Evolutionary conservation across 2,888 invertebrate species (phyloP).

Genomic region (Drosophila nr. fundita): DNA sequence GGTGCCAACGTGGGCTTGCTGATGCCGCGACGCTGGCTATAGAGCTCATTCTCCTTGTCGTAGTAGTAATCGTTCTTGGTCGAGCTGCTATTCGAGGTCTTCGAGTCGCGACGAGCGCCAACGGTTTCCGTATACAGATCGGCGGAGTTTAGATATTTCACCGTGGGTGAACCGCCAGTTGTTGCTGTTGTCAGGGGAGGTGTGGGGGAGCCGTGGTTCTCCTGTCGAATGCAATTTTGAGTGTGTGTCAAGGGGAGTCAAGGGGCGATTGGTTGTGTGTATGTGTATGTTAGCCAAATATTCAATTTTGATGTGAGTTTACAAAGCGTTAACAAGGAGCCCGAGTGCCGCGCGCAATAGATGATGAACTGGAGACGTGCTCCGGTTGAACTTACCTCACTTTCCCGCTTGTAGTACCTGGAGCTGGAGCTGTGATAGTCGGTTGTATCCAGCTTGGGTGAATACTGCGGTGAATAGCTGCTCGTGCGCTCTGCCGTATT

Average conservation of each 20-base stretch:
- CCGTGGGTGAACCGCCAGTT: constrained; percentile 75
- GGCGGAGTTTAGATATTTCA: constrained; percentile 81
- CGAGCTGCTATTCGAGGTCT: constrained; percentile 73
- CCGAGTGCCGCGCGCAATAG: constrained; percentile 48
- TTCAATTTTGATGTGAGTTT: constrained; percentile 60
- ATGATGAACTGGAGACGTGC: constrained; percentile 6
- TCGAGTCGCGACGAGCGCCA: constrained; percentile 81
- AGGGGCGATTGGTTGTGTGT: constrained; percentile 15
- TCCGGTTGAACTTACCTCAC: constrained; percentile 80
- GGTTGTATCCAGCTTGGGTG: constrained; percentile 82
- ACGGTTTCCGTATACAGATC: constrained; percentile 81
- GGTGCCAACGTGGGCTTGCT: constrained; percentile 81
- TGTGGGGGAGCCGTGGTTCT: constrained; percentile 76
- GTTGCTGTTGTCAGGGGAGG: constrained; percentile 67
- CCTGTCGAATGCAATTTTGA: constrained; percentile 76
- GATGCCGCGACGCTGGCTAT: constrained; percentile 75
- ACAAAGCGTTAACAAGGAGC: constrained; percentile 50
- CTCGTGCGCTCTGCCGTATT: constrained; percentile 77
- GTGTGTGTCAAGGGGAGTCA: constrained; percentile 48
- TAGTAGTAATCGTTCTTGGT: constrained; percentile 84
- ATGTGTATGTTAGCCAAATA: constrained; percentile 60
- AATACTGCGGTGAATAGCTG: constrained; percentile 85
- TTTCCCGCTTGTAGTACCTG: constrained; percentile 84
- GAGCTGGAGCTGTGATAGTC: constrained; percentile 83
- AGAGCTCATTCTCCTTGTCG: constrained; percentile 85